Evolutionary conservation across 2,113 vertebrate species (phyloP), one percentile per base, ranked within the genome.

Genomic region (Steatornis caripensis): DNA sequence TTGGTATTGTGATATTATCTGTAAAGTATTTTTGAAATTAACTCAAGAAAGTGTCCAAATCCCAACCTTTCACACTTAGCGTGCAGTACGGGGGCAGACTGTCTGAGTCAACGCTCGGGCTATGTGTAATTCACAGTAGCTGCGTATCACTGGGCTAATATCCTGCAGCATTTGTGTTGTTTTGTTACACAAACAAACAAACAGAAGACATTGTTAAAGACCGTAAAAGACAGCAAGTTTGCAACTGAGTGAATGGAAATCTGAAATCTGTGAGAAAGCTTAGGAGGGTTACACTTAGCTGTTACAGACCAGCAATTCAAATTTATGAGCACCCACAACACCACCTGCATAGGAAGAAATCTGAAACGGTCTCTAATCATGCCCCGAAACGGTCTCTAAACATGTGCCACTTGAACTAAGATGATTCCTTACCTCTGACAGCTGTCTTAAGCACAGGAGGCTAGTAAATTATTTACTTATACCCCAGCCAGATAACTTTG

Each of bases 301-400:
- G 82, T 1, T 75, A 58, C 1, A 70, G 85, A 61, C 41, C 8
- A 68, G 83, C 69, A 93, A 64, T 55, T 89, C 88, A 90, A 71
- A 84, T 93, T 93, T 89, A 69, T 72, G 88, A 69, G 96, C 87
- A 70, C 74, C 77, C 90, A 91, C 43, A 65, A 0, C 32, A 80
- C 49, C 95, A 96, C 96, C 94, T 96, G 93, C 79, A 62, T 30
- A 76, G 72, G 83, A 48, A 75, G 94, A 87, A 87, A 93, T 60
- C 10, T 27, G 66, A 88, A 57, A 12, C 6, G 15, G 68, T 84
- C 80, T 84, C 76, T 69, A 29, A 60, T 2, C 49, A 6, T 5
- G 86, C 22, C 81, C 85, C 0, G 4, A 46, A 92, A 93, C 15
- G 27, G 49, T 75, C 69, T 84, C 87, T 54, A 65, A 10, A 49